These are phyloP conservation scores for Steinernema khuongi DNA, from an alignment of 1,140 invertebrate genomes.

Conservation along the genomic window DNA sequence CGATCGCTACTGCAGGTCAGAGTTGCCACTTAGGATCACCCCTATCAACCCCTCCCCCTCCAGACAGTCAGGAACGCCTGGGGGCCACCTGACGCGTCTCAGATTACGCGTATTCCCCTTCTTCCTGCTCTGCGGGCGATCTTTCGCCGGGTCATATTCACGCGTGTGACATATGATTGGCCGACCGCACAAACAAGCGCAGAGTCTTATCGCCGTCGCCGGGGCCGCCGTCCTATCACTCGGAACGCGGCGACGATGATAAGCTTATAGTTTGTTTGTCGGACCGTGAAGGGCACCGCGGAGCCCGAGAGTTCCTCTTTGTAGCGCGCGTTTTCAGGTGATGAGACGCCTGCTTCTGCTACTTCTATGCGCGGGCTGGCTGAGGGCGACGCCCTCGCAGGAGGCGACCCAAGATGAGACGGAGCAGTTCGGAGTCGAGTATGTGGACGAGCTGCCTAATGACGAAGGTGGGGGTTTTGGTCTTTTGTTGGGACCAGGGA, in stretches of 20 bases:
- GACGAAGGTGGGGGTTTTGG: too few relatives aligned
- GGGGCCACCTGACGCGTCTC: conserved; percentile 1
- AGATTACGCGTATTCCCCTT: conserved; percentile 2
- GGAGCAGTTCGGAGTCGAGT: not conserved
- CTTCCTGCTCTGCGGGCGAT: not conserved
- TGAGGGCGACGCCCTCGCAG: not conserved
- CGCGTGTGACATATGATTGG: conserved; percentile 2
- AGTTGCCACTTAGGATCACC: too few relatives aligned
- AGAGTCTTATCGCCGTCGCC: conserved; percentile 1
- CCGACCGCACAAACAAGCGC: conserved; percentile 9
- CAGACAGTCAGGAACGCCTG: too few relatives aligned
- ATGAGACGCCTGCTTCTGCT: not conserved
- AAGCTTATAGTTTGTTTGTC: conserved; percentile 11
- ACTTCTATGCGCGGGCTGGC: not conserved
- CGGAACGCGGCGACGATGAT: conserved; percentile 4
- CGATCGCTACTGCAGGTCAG: too few relatives aligned
- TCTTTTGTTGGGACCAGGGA: too few relatives aligned
- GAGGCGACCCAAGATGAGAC: not conserved
- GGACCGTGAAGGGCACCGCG: not conserved
- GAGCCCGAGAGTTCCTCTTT: not conserved
- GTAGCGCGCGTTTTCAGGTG: not conserved
- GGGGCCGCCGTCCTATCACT: not conserved
- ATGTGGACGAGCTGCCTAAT: too few relatives aligned
- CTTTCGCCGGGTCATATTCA: conserved; percentile 12
- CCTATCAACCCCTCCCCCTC: too few relatives aligned